Conservation (phyloP, 2,888 invertebrate species). For the Polydrusus cervinus region DNA sequence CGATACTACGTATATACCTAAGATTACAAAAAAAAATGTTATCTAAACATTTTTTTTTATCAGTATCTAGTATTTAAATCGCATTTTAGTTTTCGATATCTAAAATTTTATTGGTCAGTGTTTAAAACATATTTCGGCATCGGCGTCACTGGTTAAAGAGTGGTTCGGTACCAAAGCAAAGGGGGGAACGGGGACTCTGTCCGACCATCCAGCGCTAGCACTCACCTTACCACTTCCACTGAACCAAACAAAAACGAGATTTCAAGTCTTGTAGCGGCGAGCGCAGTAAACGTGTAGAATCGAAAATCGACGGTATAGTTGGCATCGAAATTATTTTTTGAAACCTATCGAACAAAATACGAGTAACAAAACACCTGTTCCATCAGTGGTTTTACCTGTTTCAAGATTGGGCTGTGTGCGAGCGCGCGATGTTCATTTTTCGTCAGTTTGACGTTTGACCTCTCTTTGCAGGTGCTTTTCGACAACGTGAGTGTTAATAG, state of each 20-base stretch:
- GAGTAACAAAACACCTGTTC: slow-evolving; percentile 36
- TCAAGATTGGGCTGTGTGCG: slow-evolving; percentile 30
- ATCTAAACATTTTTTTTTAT: no score
- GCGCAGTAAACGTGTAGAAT: slow-evolving; percentile 44
- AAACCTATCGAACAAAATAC: slow-evolving; percentile 30
- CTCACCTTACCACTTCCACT: slow-evolving; percentile 61
- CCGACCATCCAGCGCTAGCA: slow-evolving; percentile 44
- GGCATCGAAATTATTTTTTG: slow-evolving; percentile 36
- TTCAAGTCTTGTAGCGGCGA: slow-evolving; percentile 49
- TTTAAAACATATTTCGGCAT: slow-evolving; percentile 27
- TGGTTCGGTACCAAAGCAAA: slow-evolving; percentile 40
- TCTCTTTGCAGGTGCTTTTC: slow-evolving; percentile 25
- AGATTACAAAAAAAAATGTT: no score
- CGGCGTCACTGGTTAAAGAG: slow-evolving; percentile 45
- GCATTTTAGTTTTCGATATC: no score
- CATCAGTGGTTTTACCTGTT: slow-evolving; percentile 46
- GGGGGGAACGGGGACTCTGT: slow-evolving; percentile 41
- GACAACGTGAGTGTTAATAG: slow-evolving; percentile 20
- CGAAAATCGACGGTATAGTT: slow-evolving; percentile 34
- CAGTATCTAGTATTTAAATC: no score
- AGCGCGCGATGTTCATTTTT: slow-evolving; percentile 43
- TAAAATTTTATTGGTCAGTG: no score
- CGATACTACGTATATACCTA: no score
- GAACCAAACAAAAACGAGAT: slow-evolving; percentile 54
- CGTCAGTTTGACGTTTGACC: slow-evolving; percentile 40